These are phyloP conservation scores for Neoarius graeffei DNA, from an alignment of 2,113 vertebrate genomes.

Conservation along the genomic window DNA sequence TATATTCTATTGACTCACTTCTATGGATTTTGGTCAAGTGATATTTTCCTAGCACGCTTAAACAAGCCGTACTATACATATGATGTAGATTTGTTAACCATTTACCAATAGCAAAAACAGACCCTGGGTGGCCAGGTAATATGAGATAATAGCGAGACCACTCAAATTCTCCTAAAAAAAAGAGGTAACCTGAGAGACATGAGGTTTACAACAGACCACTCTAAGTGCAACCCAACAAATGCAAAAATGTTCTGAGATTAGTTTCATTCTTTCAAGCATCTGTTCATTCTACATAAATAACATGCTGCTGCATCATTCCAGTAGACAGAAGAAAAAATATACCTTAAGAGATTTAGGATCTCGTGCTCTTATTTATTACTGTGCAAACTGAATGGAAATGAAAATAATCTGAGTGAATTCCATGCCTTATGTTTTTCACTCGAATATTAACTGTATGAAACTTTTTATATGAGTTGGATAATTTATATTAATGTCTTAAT, in stretches of 20 bases:
- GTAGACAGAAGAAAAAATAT: background rate
- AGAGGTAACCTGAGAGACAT: constrained; percentile 55
- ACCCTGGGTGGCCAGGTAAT: constrained; percentile 65
- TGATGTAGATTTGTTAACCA: constrained; percentile 7
- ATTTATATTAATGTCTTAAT: background rate
- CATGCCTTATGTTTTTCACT: too few relatives aligned
- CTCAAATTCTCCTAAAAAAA: constrained; percentile 45
- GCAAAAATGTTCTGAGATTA: constrained; percentile 62
- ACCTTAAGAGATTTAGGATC: background rate
- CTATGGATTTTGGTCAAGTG: constrained; percentile 3
- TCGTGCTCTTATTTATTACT: background rate
- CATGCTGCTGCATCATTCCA: background rate
- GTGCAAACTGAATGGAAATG: background rate
- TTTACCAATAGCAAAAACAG: constrained; percentile 2
- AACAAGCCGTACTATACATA: background rate
- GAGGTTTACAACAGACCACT: constrained; percentile 46
- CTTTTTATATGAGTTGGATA: background rate
- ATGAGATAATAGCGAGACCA: constrained; percentile 58
- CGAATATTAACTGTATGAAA: background rate
- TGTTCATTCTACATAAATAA: background rate
- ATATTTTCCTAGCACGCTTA: background rate
- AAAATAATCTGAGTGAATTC: background rate
- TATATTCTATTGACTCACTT: background rate
- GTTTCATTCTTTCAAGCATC: constrained; percentile 26
- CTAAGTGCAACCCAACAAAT: constrained; percentile 61